phyloP scores from a whole-genome alignment of 2,113 vertebrate species.

The Steatornis caripensis region DNA sequence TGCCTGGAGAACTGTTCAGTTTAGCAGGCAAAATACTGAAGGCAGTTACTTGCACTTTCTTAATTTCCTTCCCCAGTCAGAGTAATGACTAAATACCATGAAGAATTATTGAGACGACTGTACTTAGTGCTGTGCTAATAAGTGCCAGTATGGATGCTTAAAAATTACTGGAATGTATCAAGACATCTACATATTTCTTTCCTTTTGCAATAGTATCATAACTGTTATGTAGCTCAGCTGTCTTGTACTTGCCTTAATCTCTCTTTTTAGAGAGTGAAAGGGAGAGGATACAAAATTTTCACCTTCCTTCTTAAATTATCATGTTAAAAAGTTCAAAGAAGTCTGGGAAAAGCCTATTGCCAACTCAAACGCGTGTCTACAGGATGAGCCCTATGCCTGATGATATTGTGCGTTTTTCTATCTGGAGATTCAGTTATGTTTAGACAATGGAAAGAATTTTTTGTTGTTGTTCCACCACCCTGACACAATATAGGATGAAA shows the following conservation, averaged over 20 bases:
- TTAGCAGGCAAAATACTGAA: not conserved
- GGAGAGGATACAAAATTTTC: not conserved
- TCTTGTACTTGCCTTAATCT: not conserved
- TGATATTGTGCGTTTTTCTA: not conserved
- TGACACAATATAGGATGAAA: not conserved
- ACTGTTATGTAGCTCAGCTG: not conserved
- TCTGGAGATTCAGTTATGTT: not conserved
- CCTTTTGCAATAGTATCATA: not conserved
- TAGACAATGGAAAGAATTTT: not conserved
- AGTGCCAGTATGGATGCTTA: not conserved
- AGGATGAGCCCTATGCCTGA: not conserved
- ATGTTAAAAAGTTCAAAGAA: not conserved
- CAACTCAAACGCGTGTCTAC: not conserved
- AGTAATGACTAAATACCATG: not conserved
- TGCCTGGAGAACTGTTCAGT: not conserved
- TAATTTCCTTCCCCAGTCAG: not conserved
- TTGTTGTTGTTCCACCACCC: not conserved
- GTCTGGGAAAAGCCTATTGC: not conserved
- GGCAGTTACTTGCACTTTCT: not conserved
- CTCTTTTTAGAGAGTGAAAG: not conserved
- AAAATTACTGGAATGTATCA: not conserved
- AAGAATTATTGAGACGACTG: not conserved
- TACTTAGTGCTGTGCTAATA: not conserved
- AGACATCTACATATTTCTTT: not conserved
- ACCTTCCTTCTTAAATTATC: not conserved